These are phyloP conservation scores for Anthoptus insignis DNA, from an alignment of 2,888 invertebrate genomes.

Conservation along the genomic window DNA sequence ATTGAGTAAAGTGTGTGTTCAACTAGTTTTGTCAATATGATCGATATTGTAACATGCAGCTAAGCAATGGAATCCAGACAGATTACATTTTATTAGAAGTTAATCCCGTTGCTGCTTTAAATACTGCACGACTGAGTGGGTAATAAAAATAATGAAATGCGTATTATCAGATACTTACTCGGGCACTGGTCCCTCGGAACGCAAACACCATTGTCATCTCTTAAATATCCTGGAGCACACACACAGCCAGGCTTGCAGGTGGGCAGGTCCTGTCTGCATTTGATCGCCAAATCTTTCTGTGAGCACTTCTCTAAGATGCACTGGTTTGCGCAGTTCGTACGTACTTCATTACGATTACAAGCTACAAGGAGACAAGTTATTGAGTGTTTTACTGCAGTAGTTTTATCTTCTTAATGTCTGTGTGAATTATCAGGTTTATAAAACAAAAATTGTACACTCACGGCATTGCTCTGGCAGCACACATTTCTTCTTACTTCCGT, in stretches of 20 bases:
- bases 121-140: too few relatives aligned
- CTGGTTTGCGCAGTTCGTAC: not conserved
- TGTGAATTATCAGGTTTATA: too few relatives aligned
- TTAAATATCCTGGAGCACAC: not conserved
- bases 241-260: too few relatives aligned
- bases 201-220: constrained; percentile 50
- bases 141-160: too few relatives aligned
- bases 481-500: constrained; percentile 45
- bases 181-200: constrained; percentile 43
- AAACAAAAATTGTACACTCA: constrained; percentile 46
- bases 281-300: too few relatives aligned
- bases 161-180: constrained; percentile 29
- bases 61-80: too few relatives aligned
- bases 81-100: too few relatives aligned
- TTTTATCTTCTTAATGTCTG: too few relatives aligned
- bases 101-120: too few relatives aligned
- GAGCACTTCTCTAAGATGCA: not conserved
- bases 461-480: constrained; percentile 52
- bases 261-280: not conserved
- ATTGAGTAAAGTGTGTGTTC: too few relatives aligned
- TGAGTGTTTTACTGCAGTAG: not conserved
- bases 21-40: too few relatives aligned
- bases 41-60: too few relatives aligned
- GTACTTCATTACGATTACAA: not conserved
- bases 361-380: not conserved